These are phyloP conservation scores for Zootoca vivipara DNA, from an alignment of 2,113 vertebrate genomes.

Conservation along the genomic window DNA sequence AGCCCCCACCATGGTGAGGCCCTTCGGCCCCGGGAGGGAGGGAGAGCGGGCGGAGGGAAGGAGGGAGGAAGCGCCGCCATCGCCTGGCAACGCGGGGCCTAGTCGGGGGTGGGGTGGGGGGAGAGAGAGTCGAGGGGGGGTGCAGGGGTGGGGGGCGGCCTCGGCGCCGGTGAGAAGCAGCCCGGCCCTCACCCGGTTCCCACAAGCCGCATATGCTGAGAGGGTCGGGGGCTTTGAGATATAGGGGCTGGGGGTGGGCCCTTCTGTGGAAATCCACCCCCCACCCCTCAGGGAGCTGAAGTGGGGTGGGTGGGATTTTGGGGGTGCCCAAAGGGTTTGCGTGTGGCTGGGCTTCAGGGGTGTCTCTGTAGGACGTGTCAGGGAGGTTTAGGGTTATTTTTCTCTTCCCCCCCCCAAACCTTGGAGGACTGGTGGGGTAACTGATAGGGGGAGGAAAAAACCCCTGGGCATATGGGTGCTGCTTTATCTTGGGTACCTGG, in stretches of 20 bases:
- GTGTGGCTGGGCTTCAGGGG: background rate
- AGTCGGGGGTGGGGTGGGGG: constrained; percentile 19
- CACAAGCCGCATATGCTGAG: background rate
- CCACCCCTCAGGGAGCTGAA: constrained; percentile 19
- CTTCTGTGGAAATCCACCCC: background rate
- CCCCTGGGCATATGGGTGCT: background rate
- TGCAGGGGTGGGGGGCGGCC: background rate
- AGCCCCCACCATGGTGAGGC: constrained; percentile 65
- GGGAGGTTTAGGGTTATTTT: background rate
- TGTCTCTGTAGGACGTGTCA: background rate
- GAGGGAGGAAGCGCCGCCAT: constrained; percentile 12
- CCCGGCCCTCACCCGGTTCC: background rate
- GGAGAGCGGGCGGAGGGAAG: background rate
- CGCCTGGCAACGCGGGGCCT: constrained; percentile 58
- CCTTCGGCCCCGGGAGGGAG: too few relatives aligned
- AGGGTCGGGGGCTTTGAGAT: background rate
- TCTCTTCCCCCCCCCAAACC: background rate
- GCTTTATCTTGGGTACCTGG: background rate
- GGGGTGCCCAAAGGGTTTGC: rapidly evolving
- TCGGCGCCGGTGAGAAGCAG: background rate
- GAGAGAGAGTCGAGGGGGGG: constrained; percentile 46
- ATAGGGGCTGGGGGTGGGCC: background rate
- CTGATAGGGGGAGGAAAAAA: background rate
- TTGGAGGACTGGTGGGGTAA: background rate
- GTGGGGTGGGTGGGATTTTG: background rate